These are phyloP conservation scores for Corydoras sp. DNA, from an alignment of 2,113 vertebrate genomes.

Conservation along the genomic window DNA sequence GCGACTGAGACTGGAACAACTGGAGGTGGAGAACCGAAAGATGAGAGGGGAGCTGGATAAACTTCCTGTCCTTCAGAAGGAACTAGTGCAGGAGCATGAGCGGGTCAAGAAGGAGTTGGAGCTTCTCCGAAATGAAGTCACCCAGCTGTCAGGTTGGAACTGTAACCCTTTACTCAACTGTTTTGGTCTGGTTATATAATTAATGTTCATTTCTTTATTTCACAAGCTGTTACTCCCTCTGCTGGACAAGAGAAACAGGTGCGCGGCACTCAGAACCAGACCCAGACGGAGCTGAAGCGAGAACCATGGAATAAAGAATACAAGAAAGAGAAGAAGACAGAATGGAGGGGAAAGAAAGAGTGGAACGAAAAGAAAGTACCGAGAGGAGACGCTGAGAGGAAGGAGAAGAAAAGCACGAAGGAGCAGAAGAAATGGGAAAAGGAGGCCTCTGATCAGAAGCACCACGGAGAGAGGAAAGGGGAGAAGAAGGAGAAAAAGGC, in stretches of 20 bases:
- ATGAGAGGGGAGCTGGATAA: conserved; percentile 59
- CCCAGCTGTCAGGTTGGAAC: conserved; percentile 48
- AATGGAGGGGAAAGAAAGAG: conserved; percentile 36
- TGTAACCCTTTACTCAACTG: not conserved
- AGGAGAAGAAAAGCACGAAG: conserved; percentile 30
- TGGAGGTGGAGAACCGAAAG: conserved; percentile 62
- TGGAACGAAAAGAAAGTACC: conserved; percentile 19
- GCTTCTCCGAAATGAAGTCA: conserved; percentile 63
- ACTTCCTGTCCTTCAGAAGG: conserved; percentile 59
- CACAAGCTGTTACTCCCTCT: conserved; percentile 33
- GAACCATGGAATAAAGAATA: conserved; percentile 31
- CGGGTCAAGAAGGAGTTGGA: conserved; percentile 69
- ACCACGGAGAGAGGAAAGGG: not conserved
- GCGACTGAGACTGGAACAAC: conserved; percentile 49
- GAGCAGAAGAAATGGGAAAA: conserved; percentile 40
- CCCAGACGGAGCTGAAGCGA: conserved; percentile 28
- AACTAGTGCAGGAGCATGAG: conserved; percentile 51
- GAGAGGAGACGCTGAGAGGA: too few relatives aligned
- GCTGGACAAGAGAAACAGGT: conserved; percentile 30
- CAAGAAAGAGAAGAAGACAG: conserved; percentile 25
- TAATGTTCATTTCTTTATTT: conserved; percentile 12
- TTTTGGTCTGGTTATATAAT: not conserved
- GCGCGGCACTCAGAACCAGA: not conserved
- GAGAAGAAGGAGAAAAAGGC: conserved; percentile 26
- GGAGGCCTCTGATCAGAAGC: conserved; percentile 15